Base-by-base conservation (phyloP, 1,140 invertebrate genomes). In the Hyphantria cunea region DNA sequence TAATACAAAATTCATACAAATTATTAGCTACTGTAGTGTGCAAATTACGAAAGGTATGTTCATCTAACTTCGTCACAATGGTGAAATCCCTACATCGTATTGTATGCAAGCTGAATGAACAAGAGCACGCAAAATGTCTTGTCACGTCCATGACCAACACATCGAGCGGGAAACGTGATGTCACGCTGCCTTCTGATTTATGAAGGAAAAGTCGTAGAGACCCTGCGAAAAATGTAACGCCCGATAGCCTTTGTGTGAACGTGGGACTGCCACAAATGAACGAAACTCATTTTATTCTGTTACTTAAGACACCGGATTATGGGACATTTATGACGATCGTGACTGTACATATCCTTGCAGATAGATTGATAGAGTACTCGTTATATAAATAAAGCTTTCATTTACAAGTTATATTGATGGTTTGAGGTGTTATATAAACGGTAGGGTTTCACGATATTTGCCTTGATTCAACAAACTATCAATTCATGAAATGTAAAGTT, bases 131-230 rank as follows among this genome's bases (percentile, higher is more conserved):
- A 60, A 77, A 72, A 66, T 80, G 78, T 80, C 75, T 77, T 68
- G 73, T 80, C 75, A 80, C 78, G 75, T 78, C 45, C 63, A 55
- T 59, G 50, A 66, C 69, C 69, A 68, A 75, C 72, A 74, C 72
- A 76, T 73, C 70, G 72, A 70, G 56, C 60, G 60, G 45, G 42
- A 54, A 9, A 69, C 76, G 70, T 76, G 77, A 75, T 70, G 70
- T 80, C 77, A 80, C 74, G 77, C 64, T 50, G 67, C 61, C 45
- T 63, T 31, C 61, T 78, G 77, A 80, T 80, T 80, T 80, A 80
- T 80, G 72, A 77, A 70, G 70, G 69, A 70, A 75, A 77, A 76
- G 48, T 74, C 68, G 62, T 56, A 58, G 56, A 25, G 47, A 65
- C 51, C 66, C 59, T 47, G 65, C 66, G 66, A 75, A 80, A 77